Base-by-base conservation (phyloP, 2,113 vertebrate genomes). In the Eira barbara region DNA sequence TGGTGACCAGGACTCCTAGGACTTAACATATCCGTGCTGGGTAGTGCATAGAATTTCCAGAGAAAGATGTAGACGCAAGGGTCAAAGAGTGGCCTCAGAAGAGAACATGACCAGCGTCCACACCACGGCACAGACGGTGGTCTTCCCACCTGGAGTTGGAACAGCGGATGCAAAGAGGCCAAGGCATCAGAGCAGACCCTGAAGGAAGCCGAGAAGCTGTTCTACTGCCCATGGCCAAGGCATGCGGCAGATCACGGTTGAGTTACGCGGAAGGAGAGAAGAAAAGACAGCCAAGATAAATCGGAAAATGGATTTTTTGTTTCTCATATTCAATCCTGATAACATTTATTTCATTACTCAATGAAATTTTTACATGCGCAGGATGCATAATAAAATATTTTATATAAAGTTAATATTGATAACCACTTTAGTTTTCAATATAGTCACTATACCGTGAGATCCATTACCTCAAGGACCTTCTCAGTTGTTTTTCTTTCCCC, bases 291-390 rank as follows among this genome's bases (percentile, higher is more conserved):
- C 61, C 9, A 87, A 95, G 94, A 93, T 57, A 92, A 89, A 97
- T 61, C 85, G 79, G 71, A 91, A 98, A 94, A 79, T 57, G 92
- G 94, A 96, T 76, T 95, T 97, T 97, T 79, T 94, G 92, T 89
- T 97, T 95, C 91, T 91, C 84, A 82, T 71, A 71, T 79, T 96
- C 92, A 80, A 96, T 82, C 96, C 89, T 80, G 87, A 69, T 96
- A 89, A 89, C 88, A 91, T 85, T 96, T 96, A 97, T 92, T 96
- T 96, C 94, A 93, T 95, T 65, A 95, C 80, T 73, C 97, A 47
- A 85, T 63, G 94, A 95, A 97, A 91, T 59, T 71, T 96, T 94
- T 96, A 92, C 87, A 82, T 93, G 74, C 67, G 65, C 6, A 1
- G 73, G 93, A 90, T 85, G 94, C 82, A 71, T 92, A 90, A 97